phyloP scores from a whole-genome alignment of 2,797 vertebrate genomes.

The Botia kubotai region DNA sequence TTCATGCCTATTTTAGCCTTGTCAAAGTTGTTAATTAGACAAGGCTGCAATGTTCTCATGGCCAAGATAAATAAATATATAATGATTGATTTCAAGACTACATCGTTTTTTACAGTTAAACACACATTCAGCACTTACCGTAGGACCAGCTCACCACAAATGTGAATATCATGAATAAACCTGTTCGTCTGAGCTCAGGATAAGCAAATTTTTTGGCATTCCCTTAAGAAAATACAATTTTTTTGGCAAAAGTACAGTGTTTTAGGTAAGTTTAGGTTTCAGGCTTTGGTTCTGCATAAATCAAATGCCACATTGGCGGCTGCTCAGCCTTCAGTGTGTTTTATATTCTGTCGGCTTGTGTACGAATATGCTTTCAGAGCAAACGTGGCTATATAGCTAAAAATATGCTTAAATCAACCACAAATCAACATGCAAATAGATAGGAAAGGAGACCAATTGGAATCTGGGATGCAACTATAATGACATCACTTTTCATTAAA shows the following conservation, averaged over 20 bases:
- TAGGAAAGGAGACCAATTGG: not conserved
- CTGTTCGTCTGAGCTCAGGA: not conserved
- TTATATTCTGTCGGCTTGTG: not conserved
- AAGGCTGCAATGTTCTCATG: not conserved
- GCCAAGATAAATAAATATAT: constrained; percentile 35
- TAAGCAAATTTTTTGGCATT: not conserved
- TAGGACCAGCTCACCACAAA: constrained; percentile 17
- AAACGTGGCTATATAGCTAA: not conserved
- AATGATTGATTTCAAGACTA: constrained; percentile 27
- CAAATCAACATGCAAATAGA: not conserved
- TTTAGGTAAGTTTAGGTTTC: not conserved
- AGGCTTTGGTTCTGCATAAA: not conserved
- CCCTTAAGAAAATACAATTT: not conserved
- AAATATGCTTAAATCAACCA: not conserved
- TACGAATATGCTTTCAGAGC: not conserved
- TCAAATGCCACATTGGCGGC: not conserved
- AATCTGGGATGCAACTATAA: not conserved
- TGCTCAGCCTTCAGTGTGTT: not conserved
- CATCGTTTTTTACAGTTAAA: constrained; percentile 50
- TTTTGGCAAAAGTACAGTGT: not conserved
- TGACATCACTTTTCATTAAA: not conserved
- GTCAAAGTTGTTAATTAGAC: constrained; percentile 39
- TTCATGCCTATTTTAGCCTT: constrained; percentile 56
- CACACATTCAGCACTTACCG: constrained; percentile 20
- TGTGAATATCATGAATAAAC: not conserved